phyloP scores from a whole-genome alignment of 2,797 vertebrate genomes.

The Cephalopachus bancanus region DNA sequence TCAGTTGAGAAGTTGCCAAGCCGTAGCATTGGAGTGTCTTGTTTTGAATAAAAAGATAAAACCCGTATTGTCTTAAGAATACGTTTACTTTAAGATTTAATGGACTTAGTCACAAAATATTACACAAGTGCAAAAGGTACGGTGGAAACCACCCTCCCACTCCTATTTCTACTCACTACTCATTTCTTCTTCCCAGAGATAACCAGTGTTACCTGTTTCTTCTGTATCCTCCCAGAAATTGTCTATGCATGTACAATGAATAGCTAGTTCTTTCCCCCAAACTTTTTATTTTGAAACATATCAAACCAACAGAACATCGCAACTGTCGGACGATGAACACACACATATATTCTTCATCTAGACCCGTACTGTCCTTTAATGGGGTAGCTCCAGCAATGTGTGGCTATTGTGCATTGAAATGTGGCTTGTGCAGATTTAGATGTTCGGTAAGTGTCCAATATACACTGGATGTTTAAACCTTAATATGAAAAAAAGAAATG shows the following conservation, averaged over 20 bases:
- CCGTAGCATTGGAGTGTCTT: not conserved
- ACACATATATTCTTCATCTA: not conserved
- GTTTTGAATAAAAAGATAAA: constrained; percentile 56
- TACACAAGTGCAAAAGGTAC: not conserved
- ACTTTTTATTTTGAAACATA: constrained; percentile 26
- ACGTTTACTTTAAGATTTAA: constrained; percentile 5
- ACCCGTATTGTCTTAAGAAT: not conserved
- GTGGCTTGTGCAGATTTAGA: not conserved
- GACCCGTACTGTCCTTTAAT: not conserved
- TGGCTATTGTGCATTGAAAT: not conserved
- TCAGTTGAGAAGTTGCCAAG: not conserved
- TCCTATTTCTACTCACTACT: not conserved
- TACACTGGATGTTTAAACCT: not conserved
- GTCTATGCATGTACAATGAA: not conserved
- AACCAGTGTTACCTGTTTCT: not conserved
- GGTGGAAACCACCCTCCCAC: not conserved
- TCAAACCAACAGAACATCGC: not conserved
- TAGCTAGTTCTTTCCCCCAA: not conserved
- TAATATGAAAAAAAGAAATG: not conserved
- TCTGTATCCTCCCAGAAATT: not conserved
- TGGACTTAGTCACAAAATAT: not conserved
- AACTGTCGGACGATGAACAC: not conserved
- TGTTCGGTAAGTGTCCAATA: not conserved
- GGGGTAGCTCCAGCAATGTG: not conserved
- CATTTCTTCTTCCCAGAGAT: not conserved